Conservation (phyloP, 2,888 invertebrate species). For the Frankliniella intonsa region DNA sequence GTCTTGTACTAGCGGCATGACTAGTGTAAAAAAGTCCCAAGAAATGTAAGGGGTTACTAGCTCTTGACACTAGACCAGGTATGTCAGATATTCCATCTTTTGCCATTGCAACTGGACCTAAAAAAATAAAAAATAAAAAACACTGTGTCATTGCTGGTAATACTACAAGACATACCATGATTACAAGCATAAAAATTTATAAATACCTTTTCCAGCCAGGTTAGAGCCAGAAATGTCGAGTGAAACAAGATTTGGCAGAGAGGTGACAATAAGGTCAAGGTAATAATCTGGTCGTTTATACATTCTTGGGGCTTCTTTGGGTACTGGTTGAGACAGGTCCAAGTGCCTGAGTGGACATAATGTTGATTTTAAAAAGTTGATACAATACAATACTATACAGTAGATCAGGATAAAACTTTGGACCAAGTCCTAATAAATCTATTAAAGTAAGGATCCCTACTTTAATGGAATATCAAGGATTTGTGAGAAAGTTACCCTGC, state of each 20-base stretch:
- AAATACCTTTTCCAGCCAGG: slow-evolving; percentile 74
- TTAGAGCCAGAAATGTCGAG: slow-evolving; percentile 96
- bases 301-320: slow-evolving; percentile 63
- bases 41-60: slow-evolving; percentile 75
- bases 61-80: slow-evolving; percentile 75
- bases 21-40: slow-evolving; percentile 87
- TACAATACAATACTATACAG: slow-evolving; percentile 44
- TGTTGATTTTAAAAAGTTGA: slow-evolving; percentile 19
- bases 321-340: slow-evolving; percentile 73
- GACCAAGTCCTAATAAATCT: neutral
- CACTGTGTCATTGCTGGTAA: neutral
- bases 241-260: slow-evolving; percentile 69
- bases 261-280: slow-evolving; percentile 65
- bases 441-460: slow-evolving; percentile 17
- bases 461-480: too few species aligned
- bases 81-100: slow-evolving; percentile 59
- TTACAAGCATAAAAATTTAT: slow-evolving; percentile 9
- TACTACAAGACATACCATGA: neutral
- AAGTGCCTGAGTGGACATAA: slow-evolving; percentile 56
- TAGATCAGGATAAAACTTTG: slow-evolving; percentile 40
- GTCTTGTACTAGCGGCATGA: slow-evolving; percentile 82
- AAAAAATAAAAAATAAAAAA: neutral
- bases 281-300: slow-evolving; percentile 71
- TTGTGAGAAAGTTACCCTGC: too few species aligned
- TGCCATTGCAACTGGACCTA: slow-evolving; percentile 13